Percentiles rank a stretch among this genome's conserved stretches.
Conservation (phyloP, 1,140 invertebrate species). For the Aphis gossypii region DNA sequence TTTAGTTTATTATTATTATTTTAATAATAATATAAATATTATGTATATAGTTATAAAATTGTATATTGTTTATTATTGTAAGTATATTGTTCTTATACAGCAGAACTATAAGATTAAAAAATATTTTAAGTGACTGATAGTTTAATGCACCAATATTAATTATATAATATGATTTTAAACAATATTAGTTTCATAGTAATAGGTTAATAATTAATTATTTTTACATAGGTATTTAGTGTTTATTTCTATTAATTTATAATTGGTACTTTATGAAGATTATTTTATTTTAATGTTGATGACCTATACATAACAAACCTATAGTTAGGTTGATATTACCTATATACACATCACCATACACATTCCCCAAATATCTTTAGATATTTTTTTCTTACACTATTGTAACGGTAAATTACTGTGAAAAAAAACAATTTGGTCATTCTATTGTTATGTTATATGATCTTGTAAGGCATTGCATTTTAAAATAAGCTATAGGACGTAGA, state of each 20-base stretch:
- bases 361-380: slow-evolving; percentile 39
- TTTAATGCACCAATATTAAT: neutral
- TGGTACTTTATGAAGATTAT: neutral
- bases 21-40: neutral
- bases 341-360: neutral
- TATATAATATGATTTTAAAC: neutral
- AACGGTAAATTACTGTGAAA: slow-evolving; percentile 48
- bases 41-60: neutral
- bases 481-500: neutral
- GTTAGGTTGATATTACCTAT: neutral
- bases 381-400: slow-evolving; percentile 42
- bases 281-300: slow-evolving; percentile 26
- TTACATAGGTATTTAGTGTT: neutral
- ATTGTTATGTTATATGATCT: slow-evolving; percentile 36
- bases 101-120: neutral
- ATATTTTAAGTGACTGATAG: neutral
- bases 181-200: neutral
- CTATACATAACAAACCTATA: neutral
- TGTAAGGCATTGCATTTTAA: slow-evolving; percentile 33
- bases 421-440: slow-evolving; percentile 50
- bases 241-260: neutral
- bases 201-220: neutral
- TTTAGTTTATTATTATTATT: neutral
- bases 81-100: neutral
- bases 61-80: neutral